A percentile compares a stretch with the other conserved stretches of the same genome.
phyloP scores from a whole-genome alignment of 2,113 vertebrate genomes.

The Ammospiza caudacuta region DNA sequence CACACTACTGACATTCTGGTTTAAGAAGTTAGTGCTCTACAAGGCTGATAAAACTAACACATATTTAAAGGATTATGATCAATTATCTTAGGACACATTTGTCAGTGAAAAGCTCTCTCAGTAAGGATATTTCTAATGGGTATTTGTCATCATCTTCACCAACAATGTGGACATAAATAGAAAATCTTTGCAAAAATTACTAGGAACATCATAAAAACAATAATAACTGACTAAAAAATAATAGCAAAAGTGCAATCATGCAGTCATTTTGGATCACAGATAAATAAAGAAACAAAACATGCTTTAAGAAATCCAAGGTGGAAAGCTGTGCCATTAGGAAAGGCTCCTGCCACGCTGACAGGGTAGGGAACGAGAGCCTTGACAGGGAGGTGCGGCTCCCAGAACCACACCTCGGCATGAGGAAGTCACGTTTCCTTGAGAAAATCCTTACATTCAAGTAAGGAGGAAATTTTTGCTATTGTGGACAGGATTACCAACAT shows the following conservation, averaged over 20 bases:
- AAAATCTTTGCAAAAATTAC: slow-evolving; percentile 10
- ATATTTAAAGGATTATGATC: background rate
- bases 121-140: background rate
- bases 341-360: background rate
- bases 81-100: background rate
- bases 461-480: background rate
- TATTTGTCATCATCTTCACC: slow-evolving; percentile 21
- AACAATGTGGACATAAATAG: background rate
- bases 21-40: background rate
- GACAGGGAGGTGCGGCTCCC: background rate
- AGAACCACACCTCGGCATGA: accelerated
- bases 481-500: background rate
- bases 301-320: slow-evolving; percentile 13
- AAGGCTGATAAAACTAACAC: background rate
- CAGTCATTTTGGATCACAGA: background rate
- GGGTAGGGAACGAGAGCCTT: background rate
- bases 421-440: background rate
- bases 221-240: slow-evolving; percentile 1
- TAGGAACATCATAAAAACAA: background rate
- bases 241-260: background rate
- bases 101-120: background rate
- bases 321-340: background rate
- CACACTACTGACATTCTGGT: background rate
- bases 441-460: background rate
- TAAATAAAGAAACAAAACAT: background rate